Base-by-base conservation (phyloP, 1,140 invertebrate genomes). In the Notospermus geniculatus region DNA sequence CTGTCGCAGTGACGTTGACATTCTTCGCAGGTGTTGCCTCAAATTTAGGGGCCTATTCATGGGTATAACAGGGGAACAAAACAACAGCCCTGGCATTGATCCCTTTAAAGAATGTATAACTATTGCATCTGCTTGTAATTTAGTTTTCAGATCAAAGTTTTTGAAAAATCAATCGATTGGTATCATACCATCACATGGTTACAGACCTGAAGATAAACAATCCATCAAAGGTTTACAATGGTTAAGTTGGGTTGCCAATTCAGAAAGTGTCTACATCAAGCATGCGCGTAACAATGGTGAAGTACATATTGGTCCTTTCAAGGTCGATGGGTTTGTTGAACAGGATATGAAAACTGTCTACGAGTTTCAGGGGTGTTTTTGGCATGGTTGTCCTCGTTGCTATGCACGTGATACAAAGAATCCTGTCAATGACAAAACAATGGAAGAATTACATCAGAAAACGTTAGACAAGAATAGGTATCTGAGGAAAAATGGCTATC, bases 321-420 rank as follows among this genome's bases (percentile, higher is more conserved):
- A 32, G 17, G 36, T 57, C 19, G 63, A 67, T 22, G 63, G 63
- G n/a, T 70, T 7, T 27, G 46, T 13, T 19, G 39, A n/a, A 17
- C 28, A 39, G 19, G 15, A 4, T 36, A 36, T 7, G 5, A 15
- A 36, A 7, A 62, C 50, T 4, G 63, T 50, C 1, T 68, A 64
- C 30, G 67, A 74, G 57, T 74, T 67, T 46, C 45, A 64, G 25
- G 64, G 68, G 9, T 71, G 70, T 63, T 43, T 66, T 17, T 73
- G 57, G 54, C 68, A 72, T 36, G 71, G 70, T 9, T 71, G 71
- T 64, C 59, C 39, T 2, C 22, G 23, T 13, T 74, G 71, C 63
- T 71, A 64, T 41, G 13, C 13, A 54, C 1, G 54, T 54, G 11
- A 53, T 17, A 62, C 55, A 4, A 19, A 54, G 15, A 46, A 60